Conservation (phyloP, 1,140 invertebrate genomes). For the Ceratitis capitata region DNA sequence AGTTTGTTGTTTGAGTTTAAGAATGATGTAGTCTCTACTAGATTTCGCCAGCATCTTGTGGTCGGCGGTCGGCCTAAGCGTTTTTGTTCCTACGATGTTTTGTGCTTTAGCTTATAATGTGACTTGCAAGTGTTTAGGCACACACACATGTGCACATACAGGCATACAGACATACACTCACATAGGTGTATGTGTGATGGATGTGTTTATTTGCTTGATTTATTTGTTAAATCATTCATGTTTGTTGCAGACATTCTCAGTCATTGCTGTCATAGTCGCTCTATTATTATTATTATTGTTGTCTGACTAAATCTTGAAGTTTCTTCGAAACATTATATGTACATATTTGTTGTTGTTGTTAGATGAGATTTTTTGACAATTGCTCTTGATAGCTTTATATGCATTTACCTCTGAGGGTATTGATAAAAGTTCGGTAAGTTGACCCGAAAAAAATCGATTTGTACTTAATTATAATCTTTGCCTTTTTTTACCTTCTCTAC, state of each 20-base stretch:
- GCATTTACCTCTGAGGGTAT: neutral
- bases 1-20: constrained; percentile 29
- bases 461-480: neutral
- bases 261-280: constrained; percentile 20
- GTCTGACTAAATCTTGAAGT: neutral
- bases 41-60: constrained; percentile 26
- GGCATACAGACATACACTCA: neutral
- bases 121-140: constrained; percentile 6
- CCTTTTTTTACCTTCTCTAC: neutral
- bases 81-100: neutral
- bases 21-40: constrained; percentile 32
- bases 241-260: constrained; percentile 28
- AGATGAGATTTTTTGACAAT: neutral
- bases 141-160: neutral
- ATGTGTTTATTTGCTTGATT: constrained; percentile 63
- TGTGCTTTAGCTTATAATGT: constrained; percentile 24
- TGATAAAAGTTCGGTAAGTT: no score
- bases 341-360: neutral
- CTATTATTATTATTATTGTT: neutral
- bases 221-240: constrained; percentile 48
- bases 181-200: constrained; percentile 41
- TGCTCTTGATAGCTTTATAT: neutral
- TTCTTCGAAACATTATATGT: neutral
- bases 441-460: no score
- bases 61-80: constrained; percentile 36